Evolutionary conservation across 2,888 invertebrate genomes (phyloP), one percentile per base, ranked within the genome.

Genomic region (Branchinecta sandiegonensis): DNA sequence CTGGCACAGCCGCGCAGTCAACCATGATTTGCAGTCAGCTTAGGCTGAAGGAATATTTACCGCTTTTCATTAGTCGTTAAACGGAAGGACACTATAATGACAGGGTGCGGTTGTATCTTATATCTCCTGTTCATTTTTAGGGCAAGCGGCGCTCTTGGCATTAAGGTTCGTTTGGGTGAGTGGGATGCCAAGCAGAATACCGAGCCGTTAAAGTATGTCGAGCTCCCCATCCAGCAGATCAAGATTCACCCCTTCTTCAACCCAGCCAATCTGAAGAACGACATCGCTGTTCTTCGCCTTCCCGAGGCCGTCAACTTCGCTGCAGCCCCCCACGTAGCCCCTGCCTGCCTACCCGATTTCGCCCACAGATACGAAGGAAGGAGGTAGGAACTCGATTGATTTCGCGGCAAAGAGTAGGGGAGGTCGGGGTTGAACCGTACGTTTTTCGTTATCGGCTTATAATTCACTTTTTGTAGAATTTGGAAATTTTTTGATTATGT

Each of bases 231-330:
- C 0, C 75, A 78, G 8, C 81, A 79, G 73, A 82, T 88, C 56
- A 83, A 82, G 71, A 79, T 84, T 9, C 84, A 86, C 73, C 82
- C 88, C 0, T 81, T 82, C 14, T 94, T 84, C 77, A 86, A 87
- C 75, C 77, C 84, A 0, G 81, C 80, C 69, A 90, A 88, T 71
- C 80, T 93, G 65, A 85, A 86, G 72, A 90, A 89, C 75, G 90
- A 93, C 76, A 82, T 94, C 48, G 92, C 91, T 1, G 81, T 94
- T 1, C 76, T 94, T 47, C 82, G 85, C 70, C 77, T 94, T n/a
- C 79, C 82, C 11, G 73, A 74, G 8, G 78, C 72, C 5, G 79
- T 82, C 6, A 77, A 78, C 17, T 72, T 78, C 11, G 67, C 76
- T 0, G 72, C 72, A 1, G 76, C 74, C 69, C 79, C 78, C 1